These are phyloP conservation scores for Drosophila nasuta DNA, from an alignment of 1,140 invertebrate genomes.

Conservation along the genomic window DNA sequence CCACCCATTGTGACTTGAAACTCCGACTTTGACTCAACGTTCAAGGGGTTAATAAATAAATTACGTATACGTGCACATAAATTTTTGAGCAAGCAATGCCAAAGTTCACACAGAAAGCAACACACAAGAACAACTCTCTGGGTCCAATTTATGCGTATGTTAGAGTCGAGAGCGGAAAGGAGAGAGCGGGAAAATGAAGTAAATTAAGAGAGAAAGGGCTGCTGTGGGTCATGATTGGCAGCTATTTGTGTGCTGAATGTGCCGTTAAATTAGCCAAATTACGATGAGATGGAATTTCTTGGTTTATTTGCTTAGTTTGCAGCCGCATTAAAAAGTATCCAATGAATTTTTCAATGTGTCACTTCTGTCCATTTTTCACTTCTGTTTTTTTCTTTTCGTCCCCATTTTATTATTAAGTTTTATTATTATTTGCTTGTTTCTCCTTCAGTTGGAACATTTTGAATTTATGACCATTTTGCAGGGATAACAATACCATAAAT, in stretches of 20 bases:
- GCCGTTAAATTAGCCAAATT: conserved; percentile 74
- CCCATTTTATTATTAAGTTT: neutral
- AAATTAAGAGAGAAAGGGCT: conserved; percentile 28
- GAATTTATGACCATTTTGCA: conserved; percentile 13
- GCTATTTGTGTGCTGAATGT: conserved; percentile 72
- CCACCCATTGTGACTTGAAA: conserved; percentile 3
- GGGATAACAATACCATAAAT: conserved; percentile 11
- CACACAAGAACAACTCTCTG: conserved; percentile 31
- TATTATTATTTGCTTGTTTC: neutral
- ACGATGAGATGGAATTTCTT: conserved; percentile 38
- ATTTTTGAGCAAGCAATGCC: conserved; percentile 61
- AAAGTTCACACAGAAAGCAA: conserved; percentile 67
- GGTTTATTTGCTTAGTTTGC: conserved; percentile 10
- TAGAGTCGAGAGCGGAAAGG: neutral
- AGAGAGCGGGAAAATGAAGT: conserved; percentile 17
- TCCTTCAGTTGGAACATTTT: conserved; percentile 2
- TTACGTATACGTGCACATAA: conserved; percentile 82
- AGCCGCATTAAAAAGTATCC: conserved; percentile 2
- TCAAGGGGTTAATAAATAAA: conserved; percentile 83
- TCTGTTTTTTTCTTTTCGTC: neutral
- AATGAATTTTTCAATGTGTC: conserved; percentile 44
- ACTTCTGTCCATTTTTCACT: conserved; percentile 3
- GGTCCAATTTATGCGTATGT: conserved; percentile 57
- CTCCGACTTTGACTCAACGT: conserved; percentile 30
- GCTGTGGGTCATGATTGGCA: conserved; percentile 58